Percentiles rank a stretch among this genome's conserved stretches.
Evolutionary conservation across 2,797 vertebrate genomes (phyloP).

Genomic region (Lacerta bilineata): DNA sequence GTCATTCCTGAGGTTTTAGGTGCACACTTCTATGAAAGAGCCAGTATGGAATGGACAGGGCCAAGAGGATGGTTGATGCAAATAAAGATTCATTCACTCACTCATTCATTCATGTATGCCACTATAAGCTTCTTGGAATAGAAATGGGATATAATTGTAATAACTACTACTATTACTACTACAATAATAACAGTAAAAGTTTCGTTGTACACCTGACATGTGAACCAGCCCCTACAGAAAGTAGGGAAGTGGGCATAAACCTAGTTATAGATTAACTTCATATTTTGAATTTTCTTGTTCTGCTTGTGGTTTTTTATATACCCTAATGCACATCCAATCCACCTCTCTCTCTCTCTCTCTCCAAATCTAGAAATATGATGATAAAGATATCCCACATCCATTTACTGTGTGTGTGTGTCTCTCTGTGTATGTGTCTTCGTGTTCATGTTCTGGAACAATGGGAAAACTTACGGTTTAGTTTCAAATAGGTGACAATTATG

Average conservation of each 20-base stretch:
- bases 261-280: neutral
- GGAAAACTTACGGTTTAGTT: slow-evolving; percentile 10
- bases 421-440: too few relatives aligned
- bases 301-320: too few relatives aligned
- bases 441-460: neutral
- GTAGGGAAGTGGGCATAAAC: neutral
- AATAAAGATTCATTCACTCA: too few relatives aligned
- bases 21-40: neutral
- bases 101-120: too few relatives aligned
- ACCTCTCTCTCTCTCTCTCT: too few relatives aligned
- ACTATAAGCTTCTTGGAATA: too few relatives aligned
- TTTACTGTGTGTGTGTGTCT: neutral
- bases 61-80: too few relatives aligned
- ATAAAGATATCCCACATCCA: neutral
- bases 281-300: neutral
- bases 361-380: neutral
- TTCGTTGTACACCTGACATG: too few relatives aligned
- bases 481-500: neutral
- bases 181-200: neutral
- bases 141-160: too few relatives aligned
- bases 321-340: neutral
- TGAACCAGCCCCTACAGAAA: neutral
- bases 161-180: too few relatives aligned
- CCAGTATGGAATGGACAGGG: neutral
- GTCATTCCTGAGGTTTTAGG: neutral